Evolutionary conservation across 2,888 invertebrate genomes (phyloP), one percentile per base, ranked within the genome.

Genomic region (Hypercompe scribonia): DNA sequence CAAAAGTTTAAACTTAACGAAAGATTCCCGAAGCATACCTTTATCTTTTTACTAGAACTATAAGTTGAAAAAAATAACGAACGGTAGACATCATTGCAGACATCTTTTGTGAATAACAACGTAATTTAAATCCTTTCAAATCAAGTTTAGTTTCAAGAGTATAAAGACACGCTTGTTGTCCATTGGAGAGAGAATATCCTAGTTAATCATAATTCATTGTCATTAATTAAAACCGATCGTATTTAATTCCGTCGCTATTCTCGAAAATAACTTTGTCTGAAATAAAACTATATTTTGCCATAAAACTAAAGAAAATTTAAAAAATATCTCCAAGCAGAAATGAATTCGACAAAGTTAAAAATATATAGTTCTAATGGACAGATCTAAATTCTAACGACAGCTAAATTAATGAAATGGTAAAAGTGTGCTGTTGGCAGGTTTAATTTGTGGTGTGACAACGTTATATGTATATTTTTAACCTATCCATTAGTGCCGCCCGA

Each of bases 401-500:
- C 2, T 24, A 54, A 54, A n/a, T 58, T 21, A 42, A 42, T 63
- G n/a, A 66, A 31, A 42, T 50, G 50, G 33, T 50, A 34, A 54
- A 34, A 50, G 15, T 67, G 33, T n/a, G 65, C 15, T n/a, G 42
- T 66, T 42, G 4, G 28, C 39, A 13, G 31, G 54, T 73, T 69
- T 5, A 54, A 15, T 31, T 66, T 65, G 21, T 68, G 34, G 36
- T 70, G 72, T 71, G 64, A 70, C 65, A 71, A 68, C 33, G 72
- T n/a, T 7, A 54, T n/a, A 0, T n/a, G 74, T 73, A 75, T 80
- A 76, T 74, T 77, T 70, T 65, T 74, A 63, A 21, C 71, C 58
- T 78, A 21, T 76, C 21, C 39, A 66, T 72, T 70, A 75, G 98
- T 98, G 76, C 98, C 98, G 70, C 98, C 98, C 65, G 98, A 98